phyloP scores from a whole-genome alignment of 2,113 vertebrate genomes.

The Anhinga rufa region DNA sequence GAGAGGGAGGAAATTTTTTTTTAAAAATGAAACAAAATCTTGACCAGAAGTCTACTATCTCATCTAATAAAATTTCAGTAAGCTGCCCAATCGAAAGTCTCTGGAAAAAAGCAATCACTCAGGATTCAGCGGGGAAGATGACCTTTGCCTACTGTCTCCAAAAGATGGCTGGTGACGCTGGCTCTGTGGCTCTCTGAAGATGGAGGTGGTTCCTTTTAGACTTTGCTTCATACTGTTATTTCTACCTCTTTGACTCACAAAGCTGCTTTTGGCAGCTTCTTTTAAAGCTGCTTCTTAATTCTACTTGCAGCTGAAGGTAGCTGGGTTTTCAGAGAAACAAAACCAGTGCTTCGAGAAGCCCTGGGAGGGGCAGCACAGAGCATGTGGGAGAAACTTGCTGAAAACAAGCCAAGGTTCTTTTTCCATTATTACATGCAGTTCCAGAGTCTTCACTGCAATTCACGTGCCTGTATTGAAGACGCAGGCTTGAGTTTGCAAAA shows the following conservation, averaged over 20 bases:
- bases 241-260: not conserved
- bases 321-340: not conserved
- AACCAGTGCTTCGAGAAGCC: not conserved
- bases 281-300: not conserved
- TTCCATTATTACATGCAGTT: not conserved
- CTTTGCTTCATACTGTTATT: not conserved
- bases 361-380: not conserved
- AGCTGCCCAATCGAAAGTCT: not conserved
- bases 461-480: not conserved
- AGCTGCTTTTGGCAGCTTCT: not conserved
- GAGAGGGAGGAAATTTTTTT: not conserved
- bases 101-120: not conserved
- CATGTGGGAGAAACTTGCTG: not conserved
- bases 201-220: not conserved
- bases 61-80: not conserved
- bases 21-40: not conserved
- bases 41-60: not conserved
- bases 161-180: not conserved
- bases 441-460: not conserved
- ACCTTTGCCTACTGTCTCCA: not conserved
- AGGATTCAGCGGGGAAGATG: not conserved
- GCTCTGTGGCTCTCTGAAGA: not conserved
- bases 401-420: not conserved
- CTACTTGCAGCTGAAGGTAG: not conserved
- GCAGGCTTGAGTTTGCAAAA: not conserved